phyloP scores from a whole-genome alignment of 2,888 invertebrate species.

The Muschampia plurimacula region DNA sequence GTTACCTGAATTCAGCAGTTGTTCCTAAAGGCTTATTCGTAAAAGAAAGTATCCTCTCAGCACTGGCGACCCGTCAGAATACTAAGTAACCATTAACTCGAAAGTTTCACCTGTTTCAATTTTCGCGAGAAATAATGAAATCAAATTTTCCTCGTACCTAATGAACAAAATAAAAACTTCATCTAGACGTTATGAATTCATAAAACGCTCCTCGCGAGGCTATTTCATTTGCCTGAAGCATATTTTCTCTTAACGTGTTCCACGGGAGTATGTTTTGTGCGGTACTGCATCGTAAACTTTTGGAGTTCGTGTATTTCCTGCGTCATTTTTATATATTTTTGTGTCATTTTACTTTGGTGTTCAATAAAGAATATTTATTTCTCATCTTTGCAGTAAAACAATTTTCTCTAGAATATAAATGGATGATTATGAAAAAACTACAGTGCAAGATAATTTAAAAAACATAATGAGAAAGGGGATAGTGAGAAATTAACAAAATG shows the following conservation, averaged over 20 bases:
- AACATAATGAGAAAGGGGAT: too few species aligned
- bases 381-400: too few species aligned
- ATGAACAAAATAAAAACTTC: constrained; percentile 73
- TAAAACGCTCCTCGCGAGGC: constrained; percentile 64
- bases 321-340: too few species aligned
- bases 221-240: constrained; percentile 61
- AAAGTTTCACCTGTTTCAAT: constrained; percentile 44
- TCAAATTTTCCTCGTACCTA: constrained; percentile 56
- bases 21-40: background rate
- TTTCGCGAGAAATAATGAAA: constrained; percentile 58
- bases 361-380: too few species aligned
- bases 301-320: background rate
- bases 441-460: too few species aligned
- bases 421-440: too few species aligned
- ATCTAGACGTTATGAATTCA: constrained; percentile 72
- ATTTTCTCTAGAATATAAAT: too few species aligned
- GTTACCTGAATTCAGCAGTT: background rate
- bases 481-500: too few species aligned
- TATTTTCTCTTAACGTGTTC: constrained; percentile 58
- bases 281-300: background rate
- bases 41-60: background rate
- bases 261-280: constrained; percentile 45
- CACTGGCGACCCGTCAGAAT: background rate
- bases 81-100: constrained; percentile 12
- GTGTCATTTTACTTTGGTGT: too few species aligned